phyloP scores from a whole-genome alignment of 2,888 invertebrate genomes.

The Neoscelio sp. region DNA sequence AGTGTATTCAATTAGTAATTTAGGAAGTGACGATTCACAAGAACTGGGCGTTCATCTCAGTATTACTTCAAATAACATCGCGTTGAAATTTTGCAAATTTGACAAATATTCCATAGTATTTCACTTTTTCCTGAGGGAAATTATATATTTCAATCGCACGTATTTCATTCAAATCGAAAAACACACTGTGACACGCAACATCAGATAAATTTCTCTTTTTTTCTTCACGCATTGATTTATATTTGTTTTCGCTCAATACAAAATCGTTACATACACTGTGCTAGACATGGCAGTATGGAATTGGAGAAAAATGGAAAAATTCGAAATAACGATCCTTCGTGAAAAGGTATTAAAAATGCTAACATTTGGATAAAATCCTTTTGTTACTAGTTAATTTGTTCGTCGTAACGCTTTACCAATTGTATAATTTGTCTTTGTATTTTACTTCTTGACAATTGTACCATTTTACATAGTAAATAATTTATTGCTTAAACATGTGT shows the following conservation, averaged over 20 bases:
- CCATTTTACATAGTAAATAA: background rate
- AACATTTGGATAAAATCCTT: conserved; percentile 52
- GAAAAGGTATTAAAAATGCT: conserved; percentile 67
- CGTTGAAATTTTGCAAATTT: conserved; percentile 48
- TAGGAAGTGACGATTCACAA: no score
- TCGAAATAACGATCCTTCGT: conserved; percentile 54
- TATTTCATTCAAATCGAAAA: conserved; percentile 39
- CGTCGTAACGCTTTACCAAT: conserved; percentile 34
- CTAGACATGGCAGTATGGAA: conserved; percentile 66
- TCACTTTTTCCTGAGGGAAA: conserved; percentile 41
- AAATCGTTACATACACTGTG: conserved; percentile 60
- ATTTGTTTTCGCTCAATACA: conserved; percentile 52
- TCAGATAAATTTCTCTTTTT: conserved; percentile 28
- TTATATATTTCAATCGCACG: conserved; percentile 15
- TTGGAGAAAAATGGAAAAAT: conserved; percentile 59
- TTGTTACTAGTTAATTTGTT: conserved; percentile 47
- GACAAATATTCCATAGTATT: conserved; percentile 44
- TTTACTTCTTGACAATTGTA: background rate
- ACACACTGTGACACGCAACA: conserved; percentile 42
- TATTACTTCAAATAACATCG: no score
- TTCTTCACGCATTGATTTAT: conserved; percentile 33
- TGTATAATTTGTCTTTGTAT: background rate
- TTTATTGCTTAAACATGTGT: conserved; percentile 17
- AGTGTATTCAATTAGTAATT: no score
- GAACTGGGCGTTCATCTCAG: no score